phyloP scores from a whole-genome alignment of 2,888 invertebrate species.

The Pollenia labialis region DNA sequence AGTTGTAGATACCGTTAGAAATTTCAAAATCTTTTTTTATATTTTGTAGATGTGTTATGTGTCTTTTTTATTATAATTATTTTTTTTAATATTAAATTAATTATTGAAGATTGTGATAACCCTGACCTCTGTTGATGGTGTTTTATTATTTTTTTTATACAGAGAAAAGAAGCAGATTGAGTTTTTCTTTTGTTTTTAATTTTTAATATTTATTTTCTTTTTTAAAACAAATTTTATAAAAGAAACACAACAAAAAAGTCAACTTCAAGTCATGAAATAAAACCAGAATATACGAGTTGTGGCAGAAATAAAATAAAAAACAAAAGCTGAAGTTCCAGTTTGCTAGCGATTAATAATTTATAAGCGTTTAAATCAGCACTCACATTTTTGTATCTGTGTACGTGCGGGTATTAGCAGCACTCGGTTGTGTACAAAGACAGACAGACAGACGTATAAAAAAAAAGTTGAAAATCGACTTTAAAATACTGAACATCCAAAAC shows the following conservation, averaged over 20 bases:
- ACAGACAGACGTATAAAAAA: conserved; percentile 3
- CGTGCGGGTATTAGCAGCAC: neutral
- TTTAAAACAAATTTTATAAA: conserved; percentile 28
- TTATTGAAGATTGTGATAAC: conserved; percentile 56
- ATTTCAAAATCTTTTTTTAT: no score
- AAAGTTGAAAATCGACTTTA: conserved; percentile 67
- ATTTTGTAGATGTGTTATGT: neutral
- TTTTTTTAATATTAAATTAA: conserved; percentile 6
- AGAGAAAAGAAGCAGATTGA: conserved; percentile 33
- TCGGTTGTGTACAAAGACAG: neutral
- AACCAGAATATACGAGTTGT: conserved; percentile 45
- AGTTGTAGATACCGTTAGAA: no score
- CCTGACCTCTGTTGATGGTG: conserved; percentile 54
- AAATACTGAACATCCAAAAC: conserved; percentile 41
- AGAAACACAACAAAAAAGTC: conserved; percentile 29
- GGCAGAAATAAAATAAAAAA: neutral
- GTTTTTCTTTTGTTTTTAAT: neutral
- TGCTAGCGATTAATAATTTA: conserved; percentile 49
- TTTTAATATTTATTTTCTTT: conserved; percentile 37
- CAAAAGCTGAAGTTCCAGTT: conserved; percentile 71
- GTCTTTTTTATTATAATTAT: neutral
- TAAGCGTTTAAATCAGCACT: conserved; percentile 43
- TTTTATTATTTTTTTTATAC: conserved; percentile 35
- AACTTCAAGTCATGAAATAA: conserved; percentile 37
- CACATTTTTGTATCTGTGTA: neutral